Conservation (phyloP, 2,888 invertebrate species). For the Desoria tigrina region DNA sequence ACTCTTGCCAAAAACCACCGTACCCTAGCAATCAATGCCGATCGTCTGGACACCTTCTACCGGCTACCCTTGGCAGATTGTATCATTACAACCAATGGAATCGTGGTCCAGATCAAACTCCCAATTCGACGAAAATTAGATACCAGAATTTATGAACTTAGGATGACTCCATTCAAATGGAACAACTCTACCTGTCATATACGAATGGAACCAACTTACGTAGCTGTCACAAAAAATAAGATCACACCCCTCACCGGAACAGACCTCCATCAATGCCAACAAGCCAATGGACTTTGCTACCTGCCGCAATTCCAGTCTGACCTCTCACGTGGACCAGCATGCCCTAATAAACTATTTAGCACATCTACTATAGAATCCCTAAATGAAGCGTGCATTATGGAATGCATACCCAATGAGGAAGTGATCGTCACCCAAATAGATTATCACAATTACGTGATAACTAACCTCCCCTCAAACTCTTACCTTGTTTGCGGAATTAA, state of each 20-base stretch:
- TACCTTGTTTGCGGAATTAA: background rate
- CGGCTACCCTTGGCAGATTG: constrained; percentile 15
- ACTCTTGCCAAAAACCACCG: background rate
- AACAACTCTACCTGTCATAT: constrained; percentile 17
- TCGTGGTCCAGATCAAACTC: constrained; percentile 12
- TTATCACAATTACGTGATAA: constrained; percentile 1
- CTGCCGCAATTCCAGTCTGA: constrained; percentile 20
- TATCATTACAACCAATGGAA: background rate
- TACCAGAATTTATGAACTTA: constrained; percentile 5
- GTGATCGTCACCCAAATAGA: constrained; percentile 19
- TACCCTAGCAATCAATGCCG: background rate
- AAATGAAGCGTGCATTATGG: constrained; percentile 16
- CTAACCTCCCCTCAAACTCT: background rate
- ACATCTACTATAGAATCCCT: constrained; percentile 15
- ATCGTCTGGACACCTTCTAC: constrained; percentile 3
- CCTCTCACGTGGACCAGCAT: constrained; percentile 1
- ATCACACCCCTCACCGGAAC: constrained; percentile 19
- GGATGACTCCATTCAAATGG: constrained; percentile 19
- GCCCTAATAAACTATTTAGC: constrained; percentile 11
- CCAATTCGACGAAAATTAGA: constrained; percentile 10
- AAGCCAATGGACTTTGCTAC: constrained; percentile 12
- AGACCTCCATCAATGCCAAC: constrained; percentile 22
- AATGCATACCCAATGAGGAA: constrained; percentile 9
- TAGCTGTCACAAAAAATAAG: background rate
- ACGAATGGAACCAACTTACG: constrained; percentile 16